Evolutionary conservation across 2,113 vertebrate species (phyloP).

Genomic region (Australoheros scitulus): DNA sequence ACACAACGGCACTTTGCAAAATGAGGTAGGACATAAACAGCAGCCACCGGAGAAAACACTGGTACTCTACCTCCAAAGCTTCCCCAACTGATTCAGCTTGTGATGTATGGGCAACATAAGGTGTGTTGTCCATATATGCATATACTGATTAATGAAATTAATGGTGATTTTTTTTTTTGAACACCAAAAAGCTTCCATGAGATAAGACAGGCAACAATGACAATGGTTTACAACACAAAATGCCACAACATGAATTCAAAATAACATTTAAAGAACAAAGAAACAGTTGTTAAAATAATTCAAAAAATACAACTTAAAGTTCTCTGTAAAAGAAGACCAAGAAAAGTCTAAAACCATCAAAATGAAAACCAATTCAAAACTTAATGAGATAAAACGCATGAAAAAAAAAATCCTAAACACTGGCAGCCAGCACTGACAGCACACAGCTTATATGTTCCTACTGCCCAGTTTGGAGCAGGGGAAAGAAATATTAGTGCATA

Average conservation of each 20-base stretch:
- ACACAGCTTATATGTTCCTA: neutral
- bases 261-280: fast-evolving
- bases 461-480: neutral
- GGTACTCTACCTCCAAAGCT: neutral
- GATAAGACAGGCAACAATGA: neutral
- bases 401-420: neutral
- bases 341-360: neutral
- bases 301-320: neutral
- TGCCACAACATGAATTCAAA: neutral
- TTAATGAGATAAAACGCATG: neutral
- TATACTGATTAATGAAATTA: neutral
- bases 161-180: neutral
- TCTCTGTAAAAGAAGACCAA: neutral
- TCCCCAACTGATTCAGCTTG: neutral
- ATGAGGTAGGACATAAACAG: neutral
- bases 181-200: neutral
- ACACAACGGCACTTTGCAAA: neutral
- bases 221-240: neutral
- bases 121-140: neutral
- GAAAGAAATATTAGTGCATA: slow-evolving; percentile 6
- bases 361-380: neutral
- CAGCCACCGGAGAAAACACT: neutral
- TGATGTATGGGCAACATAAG: neutral
- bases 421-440: neutral
- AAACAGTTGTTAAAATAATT: neutral